phyloP scores from a whole-genome alignment of 2,113 vertebrate genomes.

The Nothoprocta perdicaria region DNA sequence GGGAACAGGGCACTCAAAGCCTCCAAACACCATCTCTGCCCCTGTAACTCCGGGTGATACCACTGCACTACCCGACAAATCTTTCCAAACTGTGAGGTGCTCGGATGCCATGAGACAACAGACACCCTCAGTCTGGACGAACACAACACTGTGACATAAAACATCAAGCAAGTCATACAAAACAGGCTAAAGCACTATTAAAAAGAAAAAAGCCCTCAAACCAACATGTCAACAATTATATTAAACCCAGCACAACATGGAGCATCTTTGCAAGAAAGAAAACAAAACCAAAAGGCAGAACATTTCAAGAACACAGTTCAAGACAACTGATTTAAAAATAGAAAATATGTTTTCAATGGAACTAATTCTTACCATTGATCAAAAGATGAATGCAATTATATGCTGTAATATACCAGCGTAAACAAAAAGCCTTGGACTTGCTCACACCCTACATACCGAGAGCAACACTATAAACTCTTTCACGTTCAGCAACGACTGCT shows the following conservation, averaged over 20 bases:
- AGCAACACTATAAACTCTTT: conserved; percentile 32
- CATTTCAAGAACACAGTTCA: conserved; percentile 51
- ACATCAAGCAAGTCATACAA: background rate
- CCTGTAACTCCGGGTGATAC: background rate
- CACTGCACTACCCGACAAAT: background rate
- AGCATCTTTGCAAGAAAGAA: conserved; percentile 50
- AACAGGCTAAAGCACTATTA: background rate
- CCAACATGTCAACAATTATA: conserved; percentile 39
- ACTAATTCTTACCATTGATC: conserved; percentile 68
- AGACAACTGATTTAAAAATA: conserved; percentile 63
- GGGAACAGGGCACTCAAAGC: background rate
- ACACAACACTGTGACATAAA: conserved; percentile 15
- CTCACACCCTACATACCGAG: conserved; percentile 61
- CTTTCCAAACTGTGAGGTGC: background rate
- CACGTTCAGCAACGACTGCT: conserved; percentile 13
- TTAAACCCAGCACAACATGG: conserved; percentile 47
- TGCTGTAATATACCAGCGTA: conserved; percentile 58
- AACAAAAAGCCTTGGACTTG: conserved; percentile 66
- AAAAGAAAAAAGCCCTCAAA: background rate
- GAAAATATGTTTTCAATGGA: conserved; percentile 71
- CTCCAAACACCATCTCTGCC: background rate
- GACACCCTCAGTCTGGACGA: background rate
- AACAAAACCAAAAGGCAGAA: conserved; percentile 30
- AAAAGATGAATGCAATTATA: conserved; percentile 70
- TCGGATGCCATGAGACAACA: background rate